A percentile compares a stretch with the other conserved stretches of the same genome.
Evolutionary conservation across 2,113 vertebrate genomes (phyloP).

Genomic region (Cyphomyrus plagiostoma): DNA sequence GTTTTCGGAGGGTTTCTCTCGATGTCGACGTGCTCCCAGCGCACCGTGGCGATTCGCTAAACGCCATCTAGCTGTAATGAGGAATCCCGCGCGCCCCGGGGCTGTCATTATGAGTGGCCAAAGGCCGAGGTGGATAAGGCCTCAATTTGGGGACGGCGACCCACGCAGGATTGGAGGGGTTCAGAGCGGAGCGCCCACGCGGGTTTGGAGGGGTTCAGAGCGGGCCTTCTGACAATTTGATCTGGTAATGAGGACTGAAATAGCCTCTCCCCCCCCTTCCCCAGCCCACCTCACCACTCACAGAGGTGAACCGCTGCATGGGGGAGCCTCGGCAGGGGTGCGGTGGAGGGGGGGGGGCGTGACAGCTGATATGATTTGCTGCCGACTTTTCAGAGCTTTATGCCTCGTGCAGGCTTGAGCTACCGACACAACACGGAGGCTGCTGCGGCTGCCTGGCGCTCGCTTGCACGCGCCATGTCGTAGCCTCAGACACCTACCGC

Average conservation of each 20-base stretch:
- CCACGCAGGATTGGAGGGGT: too few relatives aligned
- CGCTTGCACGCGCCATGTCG: neutral
- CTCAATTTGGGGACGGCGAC: neutral
- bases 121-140: neutral
- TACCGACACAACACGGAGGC: neutral
- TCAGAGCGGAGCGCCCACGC: neutral
- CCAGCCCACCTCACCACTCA: neutral
- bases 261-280: neutral
- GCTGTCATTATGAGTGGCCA: neutral
- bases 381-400: neutral
- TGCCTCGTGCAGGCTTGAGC: neutral
- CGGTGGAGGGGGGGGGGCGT: neutral
- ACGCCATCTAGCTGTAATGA: neutral
- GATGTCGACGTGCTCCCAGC: neutral
- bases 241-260: slow-evolving; percentile 11
- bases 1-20: neutral
- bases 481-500: neutral
- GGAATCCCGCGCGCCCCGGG: neutral
- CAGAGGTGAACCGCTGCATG: slow-evolving; percentile 10
- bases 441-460: neutral
- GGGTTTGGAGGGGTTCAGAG: neutral
- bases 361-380: neutral
- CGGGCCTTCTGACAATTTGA: neutral
- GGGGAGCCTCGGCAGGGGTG: slow-evolving; percentile 34
- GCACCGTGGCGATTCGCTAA: neutral